A percentile compares a stretch with the other conserved stretches of the same genome.
These are phyloP conservation scores for Zele albiditarsus DNA, from an alignment of 2,888 invertebrate species.

Conservation along the genomic window DNA sequence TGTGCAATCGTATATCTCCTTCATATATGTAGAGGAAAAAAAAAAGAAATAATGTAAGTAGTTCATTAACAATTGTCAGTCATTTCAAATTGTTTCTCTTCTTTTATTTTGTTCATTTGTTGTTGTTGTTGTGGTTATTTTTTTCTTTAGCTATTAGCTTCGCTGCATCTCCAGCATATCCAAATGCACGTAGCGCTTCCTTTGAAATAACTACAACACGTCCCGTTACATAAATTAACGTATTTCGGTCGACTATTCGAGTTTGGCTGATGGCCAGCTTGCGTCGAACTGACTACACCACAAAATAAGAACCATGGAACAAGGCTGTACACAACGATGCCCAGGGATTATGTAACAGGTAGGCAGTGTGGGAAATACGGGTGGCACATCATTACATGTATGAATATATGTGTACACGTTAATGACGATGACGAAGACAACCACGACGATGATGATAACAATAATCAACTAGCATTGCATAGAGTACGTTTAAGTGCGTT, in stretches of 20 bases:
- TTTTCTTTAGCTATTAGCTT: slow-evolving; percentile 33
- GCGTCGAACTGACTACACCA: slow-evolving; percentile 65
- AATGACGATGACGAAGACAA: slow-evolving; percentile 33
- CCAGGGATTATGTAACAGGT: slow-evolving; percentile 66
- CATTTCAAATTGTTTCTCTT: background rate
- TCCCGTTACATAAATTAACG: slow-evolving; percentile 68
- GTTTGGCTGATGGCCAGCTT: slow-evolving; percentile 67
- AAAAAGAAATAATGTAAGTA: background rate
- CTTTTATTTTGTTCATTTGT: background rate
- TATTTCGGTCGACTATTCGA: slow-evolving; percentile 67
- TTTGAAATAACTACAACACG: slow-evolving; percentile 47
- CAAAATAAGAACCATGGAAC: slow-evolving; percentile 63
- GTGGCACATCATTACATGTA: slow-evolving; percentile 13
- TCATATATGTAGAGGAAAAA: slow-evolving; percentile 14
- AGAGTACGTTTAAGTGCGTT: slow-evolving; percentile 36
- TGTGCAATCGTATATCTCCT: background rate
- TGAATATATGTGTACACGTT: background rate
- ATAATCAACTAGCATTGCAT: slow-evolving; percentile 24
- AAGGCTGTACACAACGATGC: slow-evolving; percentile 54
- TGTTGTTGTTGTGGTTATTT: background rate
- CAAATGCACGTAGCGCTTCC: slow-evolving; percentile 19
- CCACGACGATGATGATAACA: slow-evolving; percentile 33
- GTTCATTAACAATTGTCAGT: background rate
- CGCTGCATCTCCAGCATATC: slow-evolving; percentile 30
- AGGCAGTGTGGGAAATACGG: slow-evolving; percentile 52